Evolutionary conservation across 2,113 vertebrate genomes (phyloP).

Genomic region (Falco punctatus): DNA sequence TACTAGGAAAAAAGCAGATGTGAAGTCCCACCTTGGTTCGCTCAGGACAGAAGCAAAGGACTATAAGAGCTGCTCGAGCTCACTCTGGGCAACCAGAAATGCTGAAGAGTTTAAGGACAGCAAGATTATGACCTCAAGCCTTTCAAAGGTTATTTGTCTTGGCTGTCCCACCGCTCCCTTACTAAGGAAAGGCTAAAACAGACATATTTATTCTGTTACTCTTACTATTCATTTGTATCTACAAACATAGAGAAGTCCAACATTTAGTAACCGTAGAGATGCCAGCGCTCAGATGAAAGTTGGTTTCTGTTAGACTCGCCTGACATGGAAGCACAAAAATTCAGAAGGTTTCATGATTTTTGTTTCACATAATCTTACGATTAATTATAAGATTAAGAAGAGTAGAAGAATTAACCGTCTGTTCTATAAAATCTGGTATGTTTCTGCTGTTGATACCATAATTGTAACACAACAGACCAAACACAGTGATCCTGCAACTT

Average conservation of each 20-base stretch:
- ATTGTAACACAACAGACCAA: background rate
- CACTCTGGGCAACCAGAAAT: background rate
- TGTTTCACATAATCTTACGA: background rate
- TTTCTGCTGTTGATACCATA: background rate
- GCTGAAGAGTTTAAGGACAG: background rate
- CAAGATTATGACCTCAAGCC: background rate
- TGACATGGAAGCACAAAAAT: background rate
- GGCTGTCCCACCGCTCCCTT: background rate
- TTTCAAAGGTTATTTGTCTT: background rate
- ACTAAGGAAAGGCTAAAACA: background rate
- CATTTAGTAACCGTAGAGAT: background rate
- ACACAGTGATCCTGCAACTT: background rate
- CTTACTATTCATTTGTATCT: background rate
- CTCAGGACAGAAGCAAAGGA: background rate
- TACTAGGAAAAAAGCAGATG: background rate
- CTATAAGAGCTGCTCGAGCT: fast-evolving
- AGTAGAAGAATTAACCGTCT: background rate
- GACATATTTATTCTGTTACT: background rate
- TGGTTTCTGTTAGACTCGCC: background rate
- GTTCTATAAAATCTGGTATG: background rate
- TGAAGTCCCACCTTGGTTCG: background rate
- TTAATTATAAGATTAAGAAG: background rate
- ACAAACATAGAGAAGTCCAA: background rate
- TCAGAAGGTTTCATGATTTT: background rate
- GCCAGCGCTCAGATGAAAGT: background rate